A percentile compares a stretch with the other conserved stretches of the same genome.
Conservation (phyloP, 2,113 vertebrate genomes). For the Clarias macrocephalus region DNA sequence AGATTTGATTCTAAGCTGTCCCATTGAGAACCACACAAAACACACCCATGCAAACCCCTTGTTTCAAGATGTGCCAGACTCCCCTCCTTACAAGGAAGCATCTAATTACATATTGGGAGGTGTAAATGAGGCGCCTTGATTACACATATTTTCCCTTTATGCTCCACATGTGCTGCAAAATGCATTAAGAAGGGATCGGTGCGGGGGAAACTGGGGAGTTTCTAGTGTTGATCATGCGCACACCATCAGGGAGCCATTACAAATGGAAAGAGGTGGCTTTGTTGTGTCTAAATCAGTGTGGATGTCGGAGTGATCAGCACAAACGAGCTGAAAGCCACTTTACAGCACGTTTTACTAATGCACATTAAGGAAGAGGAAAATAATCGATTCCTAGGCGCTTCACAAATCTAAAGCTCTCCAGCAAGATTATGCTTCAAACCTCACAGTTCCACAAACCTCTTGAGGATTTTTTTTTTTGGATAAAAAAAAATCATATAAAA, state of each 20-base stretch:
- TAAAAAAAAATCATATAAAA: background rate
- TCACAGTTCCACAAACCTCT: background rate
- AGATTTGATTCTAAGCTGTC: constrained; percentile 33
- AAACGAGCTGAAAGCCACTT: constrained; percentile 47
- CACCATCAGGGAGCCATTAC: constrained; percentile 56
- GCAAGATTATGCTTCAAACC: background rate
- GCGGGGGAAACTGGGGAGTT: constrained; percentile 10
- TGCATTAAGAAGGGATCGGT: constrained; percentile 54
- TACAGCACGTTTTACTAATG: constrained; percentile 1
- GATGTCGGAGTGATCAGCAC: constrained; percentile 24
- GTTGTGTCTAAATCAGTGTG: constrained; percentile 45
- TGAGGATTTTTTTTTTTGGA: background rate
- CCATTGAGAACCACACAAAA: background rate
- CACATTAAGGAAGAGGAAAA: background rate
- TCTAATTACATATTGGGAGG: constrained; percentile 70
- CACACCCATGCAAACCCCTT: constrained; percentile 25
- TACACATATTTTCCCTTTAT: constrained; percentile 59
- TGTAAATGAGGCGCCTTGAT: constrained; percentile 70
- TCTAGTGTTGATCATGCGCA: constrained; percentile 49
- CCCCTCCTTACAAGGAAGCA: constrained; percentile 53
- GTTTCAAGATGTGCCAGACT: constrained; percentile 59
- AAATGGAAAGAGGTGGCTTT: constrained; percentile 56
- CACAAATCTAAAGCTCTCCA: background rate
- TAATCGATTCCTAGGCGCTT: background rate
- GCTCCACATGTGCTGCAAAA: constrained; percentile 56